Base-by-base conservation (phyloP, 2,113 vertebrate genomes). In the Channa maculata region DNA sequence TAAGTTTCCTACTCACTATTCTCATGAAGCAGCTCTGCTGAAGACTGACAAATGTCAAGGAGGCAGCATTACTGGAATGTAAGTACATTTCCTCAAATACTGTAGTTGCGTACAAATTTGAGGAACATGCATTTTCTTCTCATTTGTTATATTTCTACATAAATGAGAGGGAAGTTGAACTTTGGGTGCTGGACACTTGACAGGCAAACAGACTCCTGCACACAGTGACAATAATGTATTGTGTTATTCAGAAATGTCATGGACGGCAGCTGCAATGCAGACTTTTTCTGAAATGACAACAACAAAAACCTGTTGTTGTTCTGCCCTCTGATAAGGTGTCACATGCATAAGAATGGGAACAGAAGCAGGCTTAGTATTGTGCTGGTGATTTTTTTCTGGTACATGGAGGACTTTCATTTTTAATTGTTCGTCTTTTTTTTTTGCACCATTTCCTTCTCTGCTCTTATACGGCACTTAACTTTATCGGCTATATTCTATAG, bases 241-340 rank as follows among this genome's bases (percentile, higher is more conserved):
- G 66, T 69, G 82, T 79, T 57, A 73, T 80, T 71, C 49, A 66
- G 82, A 52, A 79, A 81, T 79, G 73, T 66, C 67, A 68, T 69
- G 82, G 72, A 85, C 79, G 59, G 51, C 79, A 67, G 59, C 48
- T 79, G 57, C 65, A 78, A 44, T 67, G 48, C 66, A 38, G 61
- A 52, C 82, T 83, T 79, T 85, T 83, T 86, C 57, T 77, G 77
- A 85, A 77, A 76, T 51, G 73, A 85, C 76, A 76, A 73, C 24
- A 24, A 81, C 59, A 69, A 67, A 62, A 60, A 83, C 71, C 79
- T 84, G 81, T 72, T 82, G 70, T 69, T 69, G 37, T 64, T 44
- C 14, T 58, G 60, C 45, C 54, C 57, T 49, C 36, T 38, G 33
- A 38, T 49, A 48, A 72, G 65, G 52, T 51, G 43, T 63, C 63